These are phyloP conservation scores for Metacarcinus magister DNA, from an alignment of 2,888 invertebrate genomes.

Conservation along the genomic window DNA sequence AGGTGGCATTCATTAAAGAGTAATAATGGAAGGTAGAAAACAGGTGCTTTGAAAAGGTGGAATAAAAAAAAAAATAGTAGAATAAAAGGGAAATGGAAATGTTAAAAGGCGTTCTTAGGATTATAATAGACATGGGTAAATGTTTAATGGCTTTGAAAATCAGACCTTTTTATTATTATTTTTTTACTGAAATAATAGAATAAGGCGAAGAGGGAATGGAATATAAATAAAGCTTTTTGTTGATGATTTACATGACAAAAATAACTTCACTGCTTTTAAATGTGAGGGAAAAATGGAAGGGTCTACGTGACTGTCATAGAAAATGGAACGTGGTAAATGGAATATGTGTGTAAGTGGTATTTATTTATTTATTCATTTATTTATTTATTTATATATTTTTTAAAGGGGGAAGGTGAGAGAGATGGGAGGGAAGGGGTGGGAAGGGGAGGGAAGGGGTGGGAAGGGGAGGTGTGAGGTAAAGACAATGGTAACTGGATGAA, in stretches of 20 bases:
- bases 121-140: not conserved
- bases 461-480: not conserved
- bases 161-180: not conserved
- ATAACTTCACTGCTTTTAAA: not conserved
- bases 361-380: not conserved
- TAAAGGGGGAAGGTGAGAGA: not conserved
- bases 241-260: not conserved
- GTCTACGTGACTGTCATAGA: constrained; percentile 7
- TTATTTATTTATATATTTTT: not conserved
- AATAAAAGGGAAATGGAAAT: not conserved
- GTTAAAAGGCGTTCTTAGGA: not conserved
- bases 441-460: not conserved
- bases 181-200: not conserved
- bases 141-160: not conserved
- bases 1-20: not conserved
- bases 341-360: not conserved
- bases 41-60: not conserved
- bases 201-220: not conserved
- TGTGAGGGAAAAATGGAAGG: not conserved
- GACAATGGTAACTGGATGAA: not conserved
- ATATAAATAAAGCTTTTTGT: not conserved
- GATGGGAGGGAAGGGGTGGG: too few relatives aligned
- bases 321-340: not conserved
- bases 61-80: not conserved
- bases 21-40: constrained; percentile 19